Conservation (phyloP, 2,797 vertebrate genomes). For the Tarsius wallacei region DNA sequence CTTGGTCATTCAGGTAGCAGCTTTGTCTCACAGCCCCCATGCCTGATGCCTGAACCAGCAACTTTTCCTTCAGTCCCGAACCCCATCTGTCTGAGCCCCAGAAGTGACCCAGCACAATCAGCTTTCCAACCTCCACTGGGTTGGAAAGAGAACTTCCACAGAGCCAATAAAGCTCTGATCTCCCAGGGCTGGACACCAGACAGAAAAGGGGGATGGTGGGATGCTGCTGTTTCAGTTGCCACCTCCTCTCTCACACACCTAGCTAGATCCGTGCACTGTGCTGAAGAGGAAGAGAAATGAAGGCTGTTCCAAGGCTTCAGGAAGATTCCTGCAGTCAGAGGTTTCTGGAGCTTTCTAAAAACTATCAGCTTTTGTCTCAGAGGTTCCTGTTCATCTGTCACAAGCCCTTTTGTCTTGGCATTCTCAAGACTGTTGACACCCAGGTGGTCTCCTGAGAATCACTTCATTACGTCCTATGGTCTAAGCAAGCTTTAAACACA, state of each 20-base stretch:
- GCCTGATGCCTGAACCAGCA: background rate
- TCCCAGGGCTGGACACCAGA: background rate
- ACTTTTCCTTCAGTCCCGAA: background rate
- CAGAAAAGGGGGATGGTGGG: no score
- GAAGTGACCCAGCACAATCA: background rate
- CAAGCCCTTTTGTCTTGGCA: background rate
- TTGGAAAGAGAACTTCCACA: background rate
- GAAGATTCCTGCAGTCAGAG: background rate
- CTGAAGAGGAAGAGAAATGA: background rate
- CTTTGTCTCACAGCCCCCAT: background rate
- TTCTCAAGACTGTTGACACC: background rate
- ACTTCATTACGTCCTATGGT: background rate
- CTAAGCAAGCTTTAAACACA: background rate
- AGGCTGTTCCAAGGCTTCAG: background rate
- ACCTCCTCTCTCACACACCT: background rate
- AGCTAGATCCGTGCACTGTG: background rate
- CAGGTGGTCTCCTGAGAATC: background rate
- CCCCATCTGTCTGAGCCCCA: no score
- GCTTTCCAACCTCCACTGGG: no score
- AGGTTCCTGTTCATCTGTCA: background rate
- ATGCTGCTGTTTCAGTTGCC: accelerated
- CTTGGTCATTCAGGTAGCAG: background rate
- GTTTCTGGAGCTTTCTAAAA: background rate
- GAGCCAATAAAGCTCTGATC: background rate
- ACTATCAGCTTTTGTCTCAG: background rate